Evolutionary conservation across 1,140 invertebrate species (phyloP), one percentile per base, ranked within the genome.

Genomic region (Globodera rostochiensis): DNA sequence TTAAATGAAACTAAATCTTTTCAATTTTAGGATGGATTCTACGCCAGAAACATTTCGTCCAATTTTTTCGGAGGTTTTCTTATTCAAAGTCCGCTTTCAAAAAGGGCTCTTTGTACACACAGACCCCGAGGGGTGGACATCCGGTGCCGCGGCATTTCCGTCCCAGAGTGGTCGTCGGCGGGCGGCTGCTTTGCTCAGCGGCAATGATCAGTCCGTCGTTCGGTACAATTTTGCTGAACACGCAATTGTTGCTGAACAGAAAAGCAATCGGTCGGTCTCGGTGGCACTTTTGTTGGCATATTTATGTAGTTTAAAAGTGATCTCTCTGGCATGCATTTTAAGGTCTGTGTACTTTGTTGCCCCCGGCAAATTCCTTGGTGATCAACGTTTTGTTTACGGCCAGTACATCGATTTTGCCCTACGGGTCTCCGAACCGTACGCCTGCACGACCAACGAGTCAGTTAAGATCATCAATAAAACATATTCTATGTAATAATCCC

Each of bases 351-450:
- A 96, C 89, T 98, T 98, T 89, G 84, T 94, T n/a, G 95, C 96
- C 6, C 95, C 96, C 66, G 92, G 93, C 93, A 90, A 85, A 74
- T 89, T 60, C 90, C 91, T 98, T 8, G 96, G 96, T 0, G 95
- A 98, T 91, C 96, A 97, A 89, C 91, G 95, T 81, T 93, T 94
- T 50, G 95, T 95, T 53, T 99, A 98, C 90, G 98, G 98, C 91
- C 95, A 97, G 86, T 92, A 95, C 80, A 89, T 99, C 15, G 93
- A 93, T 57, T 98, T 98, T 88, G 94, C 93, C 25, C 90, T 98
- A n/a, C 92, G 94, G 81, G 94, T 96, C 25, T 94, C 93, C 2
- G 13, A 85, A 4, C 15, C 66, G 13, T 36, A 69, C 57, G 71
- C 71, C 6, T 36, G 36, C 3, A 36, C 36, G 3, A 36, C 36